These are phyloP conservation scores for Petaurus breviceps DNA, from an alignment of 2,113 vertebrate genomes.

Conservation along the genomic window DNA sequence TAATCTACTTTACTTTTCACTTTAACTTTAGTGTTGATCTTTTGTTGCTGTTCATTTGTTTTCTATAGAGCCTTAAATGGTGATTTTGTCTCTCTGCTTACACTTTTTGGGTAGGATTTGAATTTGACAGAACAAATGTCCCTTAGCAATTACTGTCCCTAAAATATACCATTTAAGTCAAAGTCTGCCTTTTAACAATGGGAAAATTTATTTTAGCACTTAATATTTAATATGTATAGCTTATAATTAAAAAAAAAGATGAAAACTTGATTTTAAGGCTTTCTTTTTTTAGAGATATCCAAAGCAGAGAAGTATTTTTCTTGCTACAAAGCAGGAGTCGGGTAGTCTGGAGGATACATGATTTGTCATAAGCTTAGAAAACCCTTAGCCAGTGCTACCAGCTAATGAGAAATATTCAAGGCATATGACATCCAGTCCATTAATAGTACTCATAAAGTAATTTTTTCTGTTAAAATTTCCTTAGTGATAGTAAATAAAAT, in stretches of 20 bases:
- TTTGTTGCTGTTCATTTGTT: not conserved
- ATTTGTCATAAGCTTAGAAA: not conserved
- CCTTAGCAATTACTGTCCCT: not conserved
- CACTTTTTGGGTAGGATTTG: not conserved
- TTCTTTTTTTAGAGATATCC: not conserved
- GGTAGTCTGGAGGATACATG: no score
- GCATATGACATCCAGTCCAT: no score
- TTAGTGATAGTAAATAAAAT: not conserved
- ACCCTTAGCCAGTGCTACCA: not conserved
- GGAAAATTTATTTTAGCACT: not conserved
- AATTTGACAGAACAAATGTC: not conserved
- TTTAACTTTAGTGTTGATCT: not conserved
- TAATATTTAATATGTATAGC: not conserved
- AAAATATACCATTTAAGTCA: no score
- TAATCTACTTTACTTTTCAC: not conserved
- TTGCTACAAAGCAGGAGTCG: not conserved
- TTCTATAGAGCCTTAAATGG: not conserved
- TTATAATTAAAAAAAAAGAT: not conserved
- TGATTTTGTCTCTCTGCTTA: not conserved
- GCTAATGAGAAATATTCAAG: not conserved
- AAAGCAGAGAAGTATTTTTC: not conserved
- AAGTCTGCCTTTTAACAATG: not conserved
- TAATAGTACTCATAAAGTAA: no score
- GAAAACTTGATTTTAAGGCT: fast-evolving
- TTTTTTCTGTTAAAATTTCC: not conserved